Percentiles rank a stretch among this genome's conserved stretches.
These are phyloP conservation scores for Merodon equestris DNA, from an alignment of 2,888 invertebrate genomes.

Conservation along the genomic window DNA sequence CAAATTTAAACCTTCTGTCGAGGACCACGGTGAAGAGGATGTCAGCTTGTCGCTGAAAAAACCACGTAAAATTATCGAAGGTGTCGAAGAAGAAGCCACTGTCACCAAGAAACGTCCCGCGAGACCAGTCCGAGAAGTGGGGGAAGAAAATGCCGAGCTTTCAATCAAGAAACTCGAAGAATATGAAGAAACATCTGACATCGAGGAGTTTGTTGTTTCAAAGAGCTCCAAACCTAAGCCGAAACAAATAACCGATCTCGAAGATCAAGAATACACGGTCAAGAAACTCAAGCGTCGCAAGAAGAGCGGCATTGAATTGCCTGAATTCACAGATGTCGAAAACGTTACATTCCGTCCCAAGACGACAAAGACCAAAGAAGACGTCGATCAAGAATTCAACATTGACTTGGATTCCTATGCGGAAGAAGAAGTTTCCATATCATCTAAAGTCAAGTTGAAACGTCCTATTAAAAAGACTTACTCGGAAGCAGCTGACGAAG, in stretches of 20 bases:
- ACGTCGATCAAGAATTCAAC: slow-evolving; percentile 93
- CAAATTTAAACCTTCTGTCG: slow-evolving; percentile 73
- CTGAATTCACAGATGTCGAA: slow-evolving; percentile 87
- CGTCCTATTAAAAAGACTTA: slow-evolving; percentile 86
- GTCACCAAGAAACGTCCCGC: slow-evolving; percentile 75
- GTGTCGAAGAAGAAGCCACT: slow-evolving; percentile 78
- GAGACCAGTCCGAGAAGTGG: slow-evolving; percentile 75
- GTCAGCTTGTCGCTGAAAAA: slow-evolving; percentile 76
- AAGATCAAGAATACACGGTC: slow-evolving; percentile 85
- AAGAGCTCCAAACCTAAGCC: slow-evolving; percentile 80
- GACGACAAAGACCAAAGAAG: slow-evolving; percentile 88
- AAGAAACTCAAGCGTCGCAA: slow-evolving; percentile 85
- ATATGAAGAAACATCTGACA: slow-evolving; percentile 79
- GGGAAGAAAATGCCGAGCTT: slow-evolving; percentile 74
- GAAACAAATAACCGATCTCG: slow-evolving; percentile 81
- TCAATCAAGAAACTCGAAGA: slow-evolving; percentile 75
- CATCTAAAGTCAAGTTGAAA: slow-evolving; percentile 89
- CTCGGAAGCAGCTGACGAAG: slow-evolving; percentile 88
- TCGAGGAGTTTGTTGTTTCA: slow-evolving; percentile 80
- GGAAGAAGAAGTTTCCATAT: slow-evolving; percentile 92
- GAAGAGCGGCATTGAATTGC: slow-evolving; percentile 83
- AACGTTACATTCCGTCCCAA: slow-evolving; percentile 90
- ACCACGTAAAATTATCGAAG: slow-evolving; percentile 78
- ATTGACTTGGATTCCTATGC: slow-evolving; percentile 91
- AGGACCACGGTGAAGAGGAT: slow-evolving; percentile 76